These are phyloP conservation scores for Mus pahari DNA, from an alignment of 2,113 vertebrate genomes.

Conservation along the genomic window DNA sequence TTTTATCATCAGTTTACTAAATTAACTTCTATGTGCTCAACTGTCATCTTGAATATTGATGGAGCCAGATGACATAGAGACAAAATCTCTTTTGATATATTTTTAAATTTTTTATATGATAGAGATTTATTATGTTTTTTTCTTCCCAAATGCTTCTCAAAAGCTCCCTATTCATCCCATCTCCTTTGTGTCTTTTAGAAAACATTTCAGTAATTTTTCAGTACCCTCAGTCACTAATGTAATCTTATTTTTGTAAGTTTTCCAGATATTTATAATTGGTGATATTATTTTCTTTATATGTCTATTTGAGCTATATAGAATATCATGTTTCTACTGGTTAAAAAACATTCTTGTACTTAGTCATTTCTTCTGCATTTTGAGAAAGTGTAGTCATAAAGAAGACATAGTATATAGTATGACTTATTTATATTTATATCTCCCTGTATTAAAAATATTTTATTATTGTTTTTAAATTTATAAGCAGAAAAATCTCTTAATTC, in stretches of 20 bases:
- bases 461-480: background rate
- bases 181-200: background rate
- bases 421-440: background rate
- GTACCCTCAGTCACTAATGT: background rate
- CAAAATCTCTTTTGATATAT: background rate
- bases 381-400: background rate
- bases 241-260: background rate
- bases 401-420: background rate
- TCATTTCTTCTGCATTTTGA: background rate
- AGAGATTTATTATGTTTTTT: background rate
- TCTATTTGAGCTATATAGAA: background rate
- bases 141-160: background rate
- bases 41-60: background rate
- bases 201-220: background rate
- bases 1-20: background rate
- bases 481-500: background rate
- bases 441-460: background rate
- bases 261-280: background rate
- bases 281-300: background rate
- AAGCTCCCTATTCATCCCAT: fast-evolving
- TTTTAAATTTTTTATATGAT: background rate
- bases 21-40: background rate
- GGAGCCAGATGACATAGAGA: background rate
- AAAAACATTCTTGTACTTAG: background rate
- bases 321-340: background rate